phyloP scores from a whole-genome alignment of 1,140 invertebrate species.

The Pseudomyrmex concolor region DNA sequence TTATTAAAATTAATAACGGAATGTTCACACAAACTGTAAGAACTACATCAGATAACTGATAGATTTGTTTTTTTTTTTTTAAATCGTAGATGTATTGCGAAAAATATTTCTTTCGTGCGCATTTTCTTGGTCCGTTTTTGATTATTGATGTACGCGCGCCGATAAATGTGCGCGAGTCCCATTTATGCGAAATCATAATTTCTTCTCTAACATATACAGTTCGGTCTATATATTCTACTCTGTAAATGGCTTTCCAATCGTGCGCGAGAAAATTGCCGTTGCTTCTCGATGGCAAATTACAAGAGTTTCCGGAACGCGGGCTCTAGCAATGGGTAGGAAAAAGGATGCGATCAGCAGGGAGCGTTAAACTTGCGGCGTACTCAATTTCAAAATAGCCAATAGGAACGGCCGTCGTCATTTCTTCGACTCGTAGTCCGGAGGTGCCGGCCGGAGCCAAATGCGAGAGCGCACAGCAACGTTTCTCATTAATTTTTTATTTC shows the following conservation, averaged over 20 bases:
- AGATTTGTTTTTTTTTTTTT: not conserved
- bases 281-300: conserved; percentile 54
- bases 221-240: conserved; percentile 10
- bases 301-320: conserved; percentile 54
- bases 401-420: conserved; percentile 58
- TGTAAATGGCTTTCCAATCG: conserved; percentile 61
- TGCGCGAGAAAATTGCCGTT: conserved; percentile 58
- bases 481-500: conserved; percentile 85
- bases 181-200: conserved; percentile 24
- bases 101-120: not conserved
- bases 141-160: not conserved
- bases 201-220: not conserved
- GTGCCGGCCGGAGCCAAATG: conserved; percentile 75
- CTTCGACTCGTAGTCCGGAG: conserved; percentile 54
- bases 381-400: conserved; percentile 74
- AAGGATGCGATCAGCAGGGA: conserved; percentile 50
- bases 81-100: not conserved
- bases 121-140: conserved; percentile 9
- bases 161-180: not conserved
- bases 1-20: not conserved
- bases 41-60: too few relatives aligned
- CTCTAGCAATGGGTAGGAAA: conserved; percentile 30
- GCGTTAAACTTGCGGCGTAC: conserved; percentile 65
- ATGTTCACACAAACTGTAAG: too few relatives aligned
- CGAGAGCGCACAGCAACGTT: conserved; percentile 60